Conservation (phyloP, 2,888 invertebrate species). For the Ditula angustiorana region DNA sequence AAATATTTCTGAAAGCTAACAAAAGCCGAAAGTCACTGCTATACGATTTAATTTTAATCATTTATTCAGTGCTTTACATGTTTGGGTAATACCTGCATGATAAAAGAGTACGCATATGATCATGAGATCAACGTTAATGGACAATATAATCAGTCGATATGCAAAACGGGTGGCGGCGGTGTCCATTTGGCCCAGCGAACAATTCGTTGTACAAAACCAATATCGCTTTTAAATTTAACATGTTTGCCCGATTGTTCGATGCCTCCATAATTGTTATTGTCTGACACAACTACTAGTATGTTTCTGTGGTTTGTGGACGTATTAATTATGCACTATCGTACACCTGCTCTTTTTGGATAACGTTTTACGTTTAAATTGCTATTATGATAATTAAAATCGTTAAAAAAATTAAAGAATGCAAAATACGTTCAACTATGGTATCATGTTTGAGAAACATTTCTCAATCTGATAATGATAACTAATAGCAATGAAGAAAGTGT, state of each 20-base stretch:
- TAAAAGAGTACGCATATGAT: constrained; percentile 10
- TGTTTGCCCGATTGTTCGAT: constrained; percentile 33
- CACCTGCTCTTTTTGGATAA: constrained; percentile 2
- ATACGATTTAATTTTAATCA: too few relatives aligned
- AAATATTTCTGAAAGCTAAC: too few relatives aligned
- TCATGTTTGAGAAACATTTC: too few relatives aligned
- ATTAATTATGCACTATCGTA: constrained; percentile 12
- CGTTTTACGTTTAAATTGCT: neutral
- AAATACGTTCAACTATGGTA: neutral
- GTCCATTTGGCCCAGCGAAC: constrained; percentile 18
- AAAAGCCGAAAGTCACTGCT: too few relatives aligned
- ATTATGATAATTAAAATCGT: neutral
- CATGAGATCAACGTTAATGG: constrained; percentile 31
- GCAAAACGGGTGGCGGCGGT: constrained; percentile 33
- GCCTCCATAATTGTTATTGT: constrained; percentile 37
- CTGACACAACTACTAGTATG: constrained; percentile 24
- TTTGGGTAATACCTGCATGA: neutral
- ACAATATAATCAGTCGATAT: constrained; percentile 40
- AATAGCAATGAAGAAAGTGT: too few relatives aligned
- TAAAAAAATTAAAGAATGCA: neutral
- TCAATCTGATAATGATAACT: neutral
- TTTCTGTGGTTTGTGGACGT: constrained; percentile 16
- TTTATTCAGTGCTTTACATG: neutral
- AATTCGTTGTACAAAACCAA: constrained; percentile 37
- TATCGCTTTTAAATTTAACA: constrained; percentile 39